Evolutionary conservation across 2,113 vertebrate genomes (phyloP).

Genomic region (Vidua macroura): DNA sequence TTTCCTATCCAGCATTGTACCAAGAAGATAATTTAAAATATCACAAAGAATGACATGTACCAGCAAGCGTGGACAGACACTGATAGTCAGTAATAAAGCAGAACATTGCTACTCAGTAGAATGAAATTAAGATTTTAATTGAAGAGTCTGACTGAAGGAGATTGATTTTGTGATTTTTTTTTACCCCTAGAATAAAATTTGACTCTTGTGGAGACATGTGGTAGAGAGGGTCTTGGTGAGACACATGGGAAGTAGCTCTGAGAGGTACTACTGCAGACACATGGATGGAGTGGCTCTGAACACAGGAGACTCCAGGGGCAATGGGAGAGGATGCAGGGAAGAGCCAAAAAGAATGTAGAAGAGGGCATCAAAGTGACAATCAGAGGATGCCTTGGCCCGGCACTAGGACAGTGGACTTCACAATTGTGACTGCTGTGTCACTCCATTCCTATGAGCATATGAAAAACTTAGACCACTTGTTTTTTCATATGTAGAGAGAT

Average conservation of each 20-base stretch:
- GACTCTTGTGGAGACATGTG: background rate
- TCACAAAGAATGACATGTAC: background rate
- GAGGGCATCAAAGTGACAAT: background rate
- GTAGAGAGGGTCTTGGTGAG: background rate
- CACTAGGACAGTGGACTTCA: background rate
- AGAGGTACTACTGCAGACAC: background rate
- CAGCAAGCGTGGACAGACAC: background rate
- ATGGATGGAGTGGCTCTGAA: rapidly evolving
- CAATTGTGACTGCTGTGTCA: rapidly evolving
- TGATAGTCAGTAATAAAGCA: background rate
- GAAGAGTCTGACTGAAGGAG: background rate
- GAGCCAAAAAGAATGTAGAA: background rate
- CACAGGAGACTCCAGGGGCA: background rate
- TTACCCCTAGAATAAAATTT: too few relatives aligned
- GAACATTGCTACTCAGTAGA: background rate
- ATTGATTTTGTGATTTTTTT: too few relatives aligned
- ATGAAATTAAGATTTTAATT: background rate
- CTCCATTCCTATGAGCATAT: background rate
- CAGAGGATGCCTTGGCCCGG: background rate
- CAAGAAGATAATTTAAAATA: background rate
- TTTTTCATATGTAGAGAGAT: background rate
- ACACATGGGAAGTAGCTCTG: background rate
- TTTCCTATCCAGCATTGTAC: background rate
- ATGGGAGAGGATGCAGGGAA: rapidly evolving
- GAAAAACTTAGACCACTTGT: background rate